Evolutionary conservation across 2,888 invertebrate genomes (phyloP).

Genomic region (Gibbula magus): DNA sequence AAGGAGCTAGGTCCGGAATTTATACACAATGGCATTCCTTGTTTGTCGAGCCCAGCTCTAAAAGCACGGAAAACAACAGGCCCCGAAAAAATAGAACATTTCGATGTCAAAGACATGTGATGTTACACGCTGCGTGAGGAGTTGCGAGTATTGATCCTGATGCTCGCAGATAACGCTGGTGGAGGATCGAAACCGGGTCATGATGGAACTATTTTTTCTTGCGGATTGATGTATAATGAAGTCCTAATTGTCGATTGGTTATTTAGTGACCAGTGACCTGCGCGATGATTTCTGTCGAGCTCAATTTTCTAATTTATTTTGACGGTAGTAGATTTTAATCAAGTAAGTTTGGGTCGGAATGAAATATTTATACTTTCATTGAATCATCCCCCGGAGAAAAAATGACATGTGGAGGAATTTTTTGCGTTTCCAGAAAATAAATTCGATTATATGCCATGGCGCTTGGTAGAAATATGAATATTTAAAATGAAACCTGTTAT

Average conservation of each 20-base stretch:
- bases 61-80: background rate
- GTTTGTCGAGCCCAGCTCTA: background rate
- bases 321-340: background rate
- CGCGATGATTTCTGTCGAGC: background rate
- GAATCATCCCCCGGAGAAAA: too few species aligned
- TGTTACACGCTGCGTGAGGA: background rate
- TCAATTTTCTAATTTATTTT: background rate
- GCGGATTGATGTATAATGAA: background rate
- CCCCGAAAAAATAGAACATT: background rate
- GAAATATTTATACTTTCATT: too few species aligned
- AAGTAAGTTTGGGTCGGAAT: too few species aligned
- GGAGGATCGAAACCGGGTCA: background rate
- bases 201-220: background rate
- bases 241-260: background rate
- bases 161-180: background rate
- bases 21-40: background rate
- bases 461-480: too few species aligned
- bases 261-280: background rate
- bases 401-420: too few species aligned
- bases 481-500: too few species aligned
- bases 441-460: too few species aligned
- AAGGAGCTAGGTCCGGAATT: background rate
- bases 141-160: background rate
- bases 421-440: too few species aligned
- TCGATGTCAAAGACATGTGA: slow-evolving; percentile 8